Evolutionary conservation across 92 coral and sea anemone species (phyloP).

Genomic region (Paramuricea clavata): DNA sequence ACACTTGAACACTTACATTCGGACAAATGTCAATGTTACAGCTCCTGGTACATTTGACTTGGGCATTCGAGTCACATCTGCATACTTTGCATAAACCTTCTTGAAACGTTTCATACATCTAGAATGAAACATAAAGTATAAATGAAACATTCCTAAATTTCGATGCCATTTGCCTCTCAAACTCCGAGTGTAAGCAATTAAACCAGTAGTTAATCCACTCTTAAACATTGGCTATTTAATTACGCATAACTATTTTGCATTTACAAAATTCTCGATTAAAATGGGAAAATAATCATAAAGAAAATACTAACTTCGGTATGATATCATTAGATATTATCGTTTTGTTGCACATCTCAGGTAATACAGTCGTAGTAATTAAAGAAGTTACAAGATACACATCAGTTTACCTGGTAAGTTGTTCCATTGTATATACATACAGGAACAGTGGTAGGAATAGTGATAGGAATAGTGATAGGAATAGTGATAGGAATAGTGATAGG

Average conservation of each 20-base stretch:
- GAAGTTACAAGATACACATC: not conserved
- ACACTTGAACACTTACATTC: slow-evolving; percentile 50
- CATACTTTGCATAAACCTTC: slow-evolving; percentile 81
- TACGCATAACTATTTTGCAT: slow-evolving; percentile 14
- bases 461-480: too few relatives aligned
- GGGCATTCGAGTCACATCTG: slow-evolving; percentile 64
- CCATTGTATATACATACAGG: slow-evolving; percentile 18
- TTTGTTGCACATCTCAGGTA: too few relatives aligned
- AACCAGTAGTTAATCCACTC: not conserved
- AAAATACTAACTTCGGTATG: not conserved
- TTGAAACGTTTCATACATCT: slow-evolving; percentile 71
- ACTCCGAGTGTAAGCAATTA: not conserved
- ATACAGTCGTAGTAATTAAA: too few relatives aligned
- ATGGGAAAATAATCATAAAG: too few relatives aligned
- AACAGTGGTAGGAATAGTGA: not conserved
- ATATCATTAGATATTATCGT: too few relatives aligned
- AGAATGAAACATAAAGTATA: not conserved
- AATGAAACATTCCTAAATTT: slow-evolving; percentile 1
- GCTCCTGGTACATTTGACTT: slow-evolving; percentile 68
- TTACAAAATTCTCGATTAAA: too few relatives aligned
- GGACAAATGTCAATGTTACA: slow-evolving; percentile 85
- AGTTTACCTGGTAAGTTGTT: slow-evolving; percentile 8
- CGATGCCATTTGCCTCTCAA: not conserved
- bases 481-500: not conserved
- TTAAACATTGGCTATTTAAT: too few relatives aligned